phyloP scores from a whole-genome alignment of 2,113 vertebrate species.

The Glareola pratincola region DNA sequence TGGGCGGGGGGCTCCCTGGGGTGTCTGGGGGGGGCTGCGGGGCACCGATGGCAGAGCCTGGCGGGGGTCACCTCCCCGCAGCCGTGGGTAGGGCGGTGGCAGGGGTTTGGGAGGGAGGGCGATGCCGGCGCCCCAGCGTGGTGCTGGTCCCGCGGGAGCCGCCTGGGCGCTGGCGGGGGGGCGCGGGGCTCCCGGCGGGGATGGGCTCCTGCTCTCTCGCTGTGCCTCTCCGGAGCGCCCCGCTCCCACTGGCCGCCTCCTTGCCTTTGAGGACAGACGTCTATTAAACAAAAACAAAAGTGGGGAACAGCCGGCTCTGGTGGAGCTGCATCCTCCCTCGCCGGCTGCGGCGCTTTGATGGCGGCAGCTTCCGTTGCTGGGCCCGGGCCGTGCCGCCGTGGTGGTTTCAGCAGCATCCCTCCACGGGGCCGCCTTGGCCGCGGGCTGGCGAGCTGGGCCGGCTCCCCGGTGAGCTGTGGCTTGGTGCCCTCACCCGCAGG shows the following conservation, averaged over 20 bases:
- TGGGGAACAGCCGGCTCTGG: background rate
- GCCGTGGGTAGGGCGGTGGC: too few species aligned
- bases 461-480: background rate
- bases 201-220: rapidly evolving
- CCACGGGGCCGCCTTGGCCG: background rate
- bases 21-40: background rate
- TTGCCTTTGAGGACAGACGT: background rate
- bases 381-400: background rate
- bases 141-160: rapidly evolving
- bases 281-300: background rate
- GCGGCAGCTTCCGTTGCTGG: background rate
- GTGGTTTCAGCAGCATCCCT: conserved; percentile 1
- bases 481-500: background rate
- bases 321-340: conserved; percentile 8
- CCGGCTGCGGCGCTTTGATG: background rate
- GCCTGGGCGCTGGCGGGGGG: background rate
- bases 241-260: background rate
- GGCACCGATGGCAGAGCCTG: rapidly evolving
- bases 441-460: background rate
- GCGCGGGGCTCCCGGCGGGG: rapidly evolving
- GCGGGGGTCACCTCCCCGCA: rapidly evolving
- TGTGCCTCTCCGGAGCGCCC: background rate
- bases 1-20: background rate
- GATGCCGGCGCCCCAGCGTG: rapidly evolving
- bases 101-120: background rate